Conservation (phyloP, 2,797 vertebrate genomes). For the Cynopterus sphinx region DNA sequence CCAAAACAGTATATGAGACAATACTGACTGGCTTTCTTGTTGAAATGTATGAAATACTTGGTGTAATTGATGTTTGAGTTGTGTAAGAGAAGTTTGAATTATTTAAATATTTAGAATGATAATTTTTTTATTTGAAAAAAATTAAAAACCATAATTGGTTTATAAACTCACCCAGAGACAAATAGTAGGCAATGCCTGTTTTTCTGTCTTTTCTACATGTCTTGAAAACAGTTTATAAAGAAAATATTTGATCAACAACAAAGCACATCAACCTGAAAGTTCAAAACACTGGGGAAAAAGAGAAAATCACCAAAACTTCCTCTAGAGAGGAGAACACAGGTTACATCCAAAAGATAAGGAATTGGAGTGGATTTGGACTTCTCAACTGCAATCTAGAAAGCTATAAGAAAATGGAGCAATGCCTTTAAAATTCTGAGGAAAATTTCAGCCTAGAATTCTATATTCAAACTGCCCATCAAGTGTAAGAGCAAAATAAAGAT, state of each 20-base stretch:
- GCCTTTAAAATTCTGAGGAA: not conserved
- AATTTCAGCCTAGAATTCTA: not conserved
- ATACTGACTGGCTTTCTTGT: not conserved
- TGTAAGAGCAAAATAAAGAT: not conserved
- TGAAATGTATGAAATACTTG: not conserved
- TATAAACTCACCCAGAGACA: conserved; percentile 1
- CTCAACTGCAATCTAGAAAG: not conserved
- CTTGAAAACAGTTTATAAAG: conserved; percentile 17
- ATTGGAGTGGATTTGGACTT: not conserved
- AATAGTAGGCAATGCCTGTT: not conserved
- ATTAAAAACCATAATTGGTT: not conserved
- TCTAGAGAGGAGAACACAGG: not conserved
- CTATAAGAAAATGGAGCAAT: not conserved
- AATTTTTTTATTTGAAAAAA: not conserved
- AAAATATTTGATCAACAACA: not conserved
- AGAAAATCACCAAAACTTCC: not conserved
- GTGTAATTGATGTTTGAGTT: conserved; percentile 9
- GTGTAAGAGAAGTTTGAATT: conserved; percentile 13
- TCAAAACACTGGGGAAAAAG: not conserved
- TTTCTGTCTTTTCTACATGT: not conserved
- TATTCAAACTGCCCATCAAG: not conserved
- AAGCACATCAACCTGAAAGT: not conserved
- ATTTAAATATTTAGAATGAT: not conserved
- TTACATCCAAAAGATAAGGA: not conserved
- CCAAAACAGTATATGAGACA: not conserved